These are phyloP conservation scores for Thinocorus orbignyianus DNA, from an alignment of 2,113 vertebrate genomes.

Conservation along the genomic window DNA sequence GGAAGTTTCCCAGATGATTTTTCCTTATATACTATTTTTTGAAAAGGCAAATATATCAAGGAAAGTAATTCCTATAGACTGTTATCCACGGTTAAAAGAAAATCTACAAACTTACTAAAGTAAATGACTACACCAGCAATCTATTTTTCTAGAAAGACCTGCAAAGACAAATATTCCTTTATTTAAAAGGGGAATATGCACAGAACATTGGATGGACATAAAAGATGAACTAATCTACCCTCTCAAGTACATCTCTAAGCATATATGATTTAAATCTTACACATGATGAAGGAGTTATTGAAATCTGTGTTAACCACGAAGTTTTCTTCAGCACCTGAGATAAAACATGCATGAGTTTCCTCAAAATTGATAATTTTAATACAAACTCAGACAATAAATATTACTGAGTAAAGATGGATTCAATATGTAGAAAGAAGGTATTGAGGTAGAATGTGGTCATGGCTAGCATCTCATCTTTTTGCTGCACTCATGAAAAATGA, in stretches of 20 bases:
- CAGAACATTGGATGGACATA: not conserved
- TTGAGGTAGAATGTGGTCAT: not conserved
- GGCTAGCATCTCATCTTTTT: not conserved
- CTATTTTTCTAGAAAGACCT: not conserved
- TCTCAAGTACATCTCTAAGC: not conserved
- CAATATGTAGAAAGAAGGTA: not conserved
- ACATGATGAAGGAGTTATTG: not conserved
- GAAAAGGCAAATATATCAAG: not conserved
- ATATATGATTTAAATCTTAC: not conserved
- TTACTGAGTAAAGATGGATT: not conserved
- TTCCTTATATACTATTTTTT: not conserved
- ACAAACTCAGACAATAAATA: not conserved
- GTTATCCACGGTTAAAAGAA: not conserved
- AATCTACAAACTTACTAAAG: not conserved
- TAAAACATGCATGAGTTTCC: not conserved
- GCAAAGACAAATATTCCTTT: not conserved
- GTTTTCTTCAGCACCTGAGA: not conserved
- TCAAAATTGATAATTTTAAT: not conserved
- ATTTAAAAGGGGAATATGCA: not conserved
- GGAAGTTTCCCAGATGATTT: not conserved
- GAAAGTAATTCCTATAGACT: not conserved
- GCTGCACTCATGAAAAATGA: constrained; percentile 12
- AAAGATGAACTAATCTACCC: not conserved
- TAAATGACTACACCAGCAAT: not conserved
- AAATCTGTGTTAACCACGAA: not conserved